These are phyloP conservation scores for Pomatorhinus ruficollis DNA, from an alignment of 2,113 vertebrate genomes.

Conservation along the genomic window DNA sequence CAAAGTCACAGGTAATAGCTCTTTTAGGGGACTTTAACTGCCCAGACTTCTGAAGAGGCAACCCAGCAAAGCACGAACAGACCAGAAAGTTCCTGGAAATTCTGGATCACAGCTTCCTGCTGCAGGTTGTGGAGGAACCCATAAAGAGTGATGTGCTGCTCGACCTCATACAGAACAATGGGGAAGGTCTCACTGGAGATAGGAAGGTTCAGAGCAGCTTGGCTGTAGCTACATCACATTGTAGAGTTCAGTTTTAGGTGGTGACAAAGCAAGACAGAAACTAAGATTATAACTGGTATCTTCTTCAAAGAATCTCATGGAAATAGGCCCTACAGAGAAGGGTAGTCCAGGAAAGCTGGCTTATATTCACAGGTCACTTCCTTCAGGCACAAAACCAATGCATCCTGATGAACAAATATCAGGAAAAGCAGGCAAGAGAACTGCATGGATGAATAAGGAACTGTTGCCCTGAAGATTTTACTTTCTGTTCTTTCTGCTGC, in stretches of 20 bases:
- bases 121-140: background rate
- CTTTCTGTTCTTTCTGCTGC: no score
- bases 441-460: background rate
- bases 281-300: background rate
- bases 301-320: background rate
- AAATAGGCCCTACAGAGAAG: background rate
- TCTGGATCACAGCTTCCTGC: background rate
- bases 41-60: background rate
- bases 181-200: background rate
- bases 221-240: background rate
- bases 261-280: background rate
- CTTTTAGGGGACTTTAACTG: background rate
- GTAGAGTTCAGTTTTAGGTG: no score
- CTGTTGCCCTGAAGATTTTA: no score
- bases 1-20: background rate
- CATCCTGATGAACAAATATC: background rate
- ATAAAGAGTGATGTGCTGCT: background rate
- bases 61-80: background rate
- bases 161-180: fast-evolving
- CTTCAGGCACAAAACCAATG: background rate
- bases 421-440: background rate
- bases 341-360: background rate
- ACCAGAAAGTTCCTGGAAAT: background rate
- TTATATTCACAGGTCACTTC: background rate
- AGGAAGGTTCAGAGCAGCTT: background rate